A percentile compares a stretch with the other conserved stretches of the same genome.
phyloP scores from a whole-genome alignment of 1,140 invertebrate genomes.

The Tetramorium alpestre region DNA sequence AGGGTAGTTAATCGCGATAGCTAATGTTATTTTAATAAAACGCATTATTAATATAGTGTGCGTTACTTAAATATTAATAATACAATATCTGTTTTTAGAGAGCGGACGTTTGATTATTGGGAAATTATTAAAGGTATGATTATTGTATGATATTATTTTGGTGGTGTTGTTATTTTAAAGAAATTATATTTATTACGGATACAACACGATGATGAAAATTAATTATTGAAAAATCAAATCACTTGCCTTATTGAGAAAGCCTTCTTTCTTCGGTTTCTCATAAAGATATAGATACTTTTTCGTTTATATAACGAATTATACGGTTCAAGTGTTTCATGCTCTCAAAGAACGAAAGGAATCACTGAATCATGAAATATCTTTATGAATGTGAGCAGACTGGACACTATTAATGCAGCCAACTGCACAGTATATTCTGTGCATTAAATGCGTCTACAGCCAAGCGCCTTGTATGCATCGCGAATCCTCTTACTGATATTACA shows the following conservation, averaged over 20 bases:
- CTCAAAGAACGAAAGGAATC: neutral
- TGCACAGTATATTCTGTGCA: neutral
- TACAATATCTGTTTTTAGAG: neutral
- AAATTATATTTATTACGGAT: neutral
- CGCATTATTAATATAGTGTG: neutral
- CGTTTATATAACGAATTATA: neutral
- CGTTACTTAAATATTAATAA: neutral
- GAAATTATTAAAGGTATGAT: neutral
- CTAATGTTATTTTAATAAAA: neutral
- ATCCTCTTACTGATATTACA: neutral
- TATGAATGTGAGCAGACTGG: neutral
- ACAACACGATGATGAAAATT: neutral
- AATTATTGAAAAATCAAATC: neutral
- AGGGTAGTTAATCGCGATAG: neutral
- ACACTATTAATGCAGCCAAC: neutral
- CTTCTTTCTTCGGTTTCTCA: neutral
- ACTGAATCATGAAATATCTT: conserved; percentile 15
- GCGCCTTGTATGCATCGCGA: neutral
- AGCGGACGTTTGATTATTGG: neutral
- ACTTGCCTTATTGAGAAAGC: neutral
- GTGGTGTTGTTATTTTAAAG: neutral
- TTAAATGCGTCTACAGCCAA: neutral
- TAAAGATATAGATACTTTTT: neutral
- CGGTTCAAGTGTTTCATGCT: neutral
- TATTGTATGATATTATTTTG: neutral